Evolutionary conservation across 2,113 vertebrate genomes (phyloP), one percentile per base, ranked within the genome.

Genomic region (Misgurnus anguillicaudatus): DNA sequence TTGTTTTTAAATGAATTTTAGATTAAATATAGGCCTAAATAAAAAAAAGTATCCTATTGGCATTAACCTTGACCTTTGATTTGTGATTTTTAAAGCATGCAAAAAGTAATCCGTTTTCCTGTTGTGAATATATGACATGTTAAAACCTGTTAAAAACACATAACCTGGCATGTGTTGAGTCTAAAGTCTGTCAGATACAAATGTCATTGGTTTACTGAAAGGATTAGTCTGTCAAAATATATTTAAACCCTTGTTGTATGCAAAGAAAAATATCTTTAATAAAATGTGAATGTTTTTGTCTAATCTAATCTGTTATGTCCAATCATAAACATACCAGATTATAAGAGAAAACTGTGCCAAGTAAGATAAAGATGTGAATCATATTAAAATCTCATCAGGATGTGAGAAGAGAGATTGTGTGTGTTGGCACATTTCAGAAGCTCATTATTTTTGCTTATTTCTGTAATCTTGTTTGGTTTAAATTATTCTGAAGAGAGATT

Each of bases 291-390:
- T 75, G 57, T 63, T 63, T 63, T 24, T 39, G 45, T 62, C 1
- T 75, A 75, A 75, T 64, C 60, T 75, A 41, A 41, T 48, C 16
- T 1, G 24, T 5, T 16, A 0, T 16, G 47, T 71, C 55, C 31
- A 71, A 64, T 75, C 60, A 39, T 63, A 51, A 48, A 48, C 14
- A 64, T 38, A 51, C 73, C 19, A 64, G 61, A 75, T 75, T 75
- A 64, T 42, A 64, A 19, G n/a, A 24, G 4, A 55, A 36, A 9
- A 68, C n/a, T 1, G 9, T 70, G 66, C 3, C 53, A 3, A 1
- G 3, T 57, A 6, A 19, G 3, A 57, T 19, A n/a, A n/a, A 57
- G 53, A 57, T n/a, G 57, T 24, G 38, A 60, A 45, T 31, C 2
- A 31, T 61, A 31, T 60, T 61, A 4, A 74, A 74, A 47, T 74